phyloP scores from a whole-genome alignment of 2,888 invertebrate species.

The Resseliella maxima region DNA sequence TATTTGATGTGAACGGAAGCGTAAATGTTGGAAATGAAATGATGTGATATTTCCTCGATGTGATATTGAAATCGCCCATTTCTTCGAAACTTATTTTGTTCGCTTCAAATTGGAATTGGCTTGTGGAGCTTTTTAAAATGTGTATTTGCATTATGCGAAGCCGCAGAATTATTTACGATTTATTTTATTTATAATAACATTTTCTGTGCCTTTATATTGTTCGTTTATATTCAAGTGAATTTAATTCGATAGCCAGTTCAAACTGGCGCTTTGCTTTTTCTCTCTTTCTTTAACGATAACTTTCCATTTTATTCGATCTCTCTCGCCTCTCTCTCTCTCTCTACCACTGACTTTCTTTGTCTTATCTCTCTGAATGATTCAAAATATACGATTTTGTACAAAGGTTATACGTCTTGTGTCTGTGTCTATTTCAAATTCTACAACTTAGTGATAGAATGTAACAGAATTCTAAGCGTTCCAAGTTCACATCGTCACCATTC shows the following conservation, averaged over 20 bases:
- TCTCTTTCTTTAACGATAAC: no score
- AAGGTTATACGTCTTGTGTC: no score
- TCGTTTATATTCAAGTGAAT: not conserved
- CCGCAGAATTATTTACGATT: no score
- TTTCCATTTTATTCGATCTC: no score
- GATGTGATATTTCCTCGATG: not conserved
- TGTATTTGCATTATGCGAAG: no score
- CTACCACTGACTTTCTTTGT: no score
- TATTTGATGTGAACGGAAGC: conserved; percentile 4
- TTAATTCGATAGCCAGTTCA: conserved; percentile 1
- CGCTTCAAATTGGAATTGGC: conserved; percentile 18
- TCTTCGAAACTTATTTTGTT: not conserved
- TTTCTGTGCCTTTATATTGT: not conserved
- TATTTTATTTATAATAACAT: not conserved
- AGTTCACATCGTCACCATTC: not conserved
- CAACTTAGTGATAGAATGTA: not conserved
- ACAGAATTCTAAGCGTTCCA: not conserved
- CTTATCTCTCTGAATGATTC: no score
- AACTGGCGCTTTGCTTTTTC: conserved; percentile 40
- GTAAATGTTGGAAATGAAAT: not conserved
- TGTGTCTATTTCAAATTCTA: not conserved
- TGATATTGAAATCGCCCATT: not conserved
- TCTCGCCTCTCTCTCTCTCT: no score
- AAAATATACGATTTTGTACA: no score
- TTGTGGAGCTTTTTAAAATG: not conserved